Percentiles rank a stretch among this genome's conserved stretches.
Evolutionary conservation across 1,140 invertebrate genomes (phyloP).

Genomic region (Aphelenchoides fujianensis): DNA sequence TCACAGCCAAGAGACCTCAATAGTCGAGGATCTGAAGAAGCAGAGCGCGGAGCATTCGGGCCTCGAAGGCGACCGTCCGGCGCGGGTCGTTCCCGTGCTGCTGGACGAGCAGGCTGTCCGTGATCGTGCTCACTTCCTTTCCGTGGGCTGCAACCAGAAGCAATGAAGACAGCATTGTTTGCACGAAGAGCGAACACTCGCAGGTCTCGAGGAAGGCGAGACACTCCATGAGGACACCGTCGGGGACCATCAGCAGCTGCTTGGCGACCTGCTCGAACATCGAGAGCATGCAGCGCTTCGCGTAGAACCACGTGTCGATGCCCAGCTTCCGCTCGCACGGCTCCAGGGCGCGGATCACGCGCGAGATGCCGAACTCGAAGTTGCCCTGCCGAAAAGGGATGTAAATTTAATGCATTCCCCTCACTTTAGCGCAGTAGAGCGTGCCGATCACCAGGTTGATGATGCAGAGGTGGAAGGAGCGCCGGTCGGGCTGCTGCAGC

Average conservation of each 20-base stretch:
- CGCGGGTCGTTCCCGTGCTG: constrained; percentile 73
- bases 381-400: constrained; percentile 72
- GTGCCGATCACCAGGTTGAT: constrained; percentile 97
- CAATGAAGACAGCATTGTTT: constrained; percentile 12
- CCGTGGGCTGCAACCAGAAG: constrained; percentile 70
- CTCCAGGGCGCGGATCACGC: constrained; percentile 92
- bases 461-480: constrained; percentile 93
- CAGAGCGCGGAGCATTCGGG: constrained; percentile 78
- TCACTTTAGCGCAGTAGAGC: constrained; percentile 85
- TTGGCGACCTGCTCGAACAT: constrained; percentile 75
- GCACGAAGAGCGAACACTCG: constrained; percentile 66
- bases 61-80: constrained; percentile 88
- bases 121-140: constrained; percentile 76
- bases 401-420: neutral
- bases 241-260: constrained; percentile 82
- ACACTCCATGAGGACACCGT: constrained; percentile 79
- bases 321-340: constrained; percentile 91
- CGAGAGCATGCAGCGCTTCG: constrained; percentile 87
- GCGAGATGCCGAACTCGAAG: constrained; percentile 96
- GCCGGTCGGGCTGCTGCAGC: constrained; percentile 81
- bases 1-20: no score
- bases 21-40: constrained; percentile 68
- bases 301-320: constrained; percentile 94
- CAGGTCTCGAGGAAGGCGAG: constrained; percentile 87
- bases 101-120: constrained; percentile 77